Evolutionary conservation across 2,113 vertebrate species (phyloP).

Genomic region (Rhea americana): DNA sequence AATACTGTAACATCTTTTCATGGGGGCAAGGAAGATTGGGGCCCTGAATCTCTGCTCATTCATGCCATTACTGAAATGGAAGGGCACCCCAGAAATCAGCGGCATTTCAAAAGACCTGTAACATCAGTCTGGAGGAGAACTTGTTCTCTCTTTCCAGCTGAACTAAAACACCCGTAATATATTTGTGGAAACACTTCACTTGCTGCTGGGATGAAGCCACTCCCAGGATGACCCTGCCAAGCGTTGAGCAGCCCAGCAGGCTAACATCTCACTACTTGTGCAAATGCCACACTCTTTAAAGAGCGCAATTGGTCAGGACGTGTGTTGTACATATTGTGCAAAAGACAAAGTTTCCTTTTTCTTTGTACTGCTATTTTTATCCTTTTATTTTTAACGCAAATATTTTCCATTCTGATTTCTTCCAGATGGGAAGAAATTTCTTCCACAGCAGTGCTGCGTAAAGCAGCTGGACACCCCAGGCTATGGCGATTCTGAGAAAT

Average conservation of each 20-base stretch:
- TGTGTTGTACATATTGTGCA: slow-evolving; percentile 18
- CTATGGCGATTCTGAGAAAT: rapidly evolving
- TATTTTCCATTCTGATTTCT: slow-evolving; percentile 62
- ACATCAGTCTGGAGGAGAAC: background rate
- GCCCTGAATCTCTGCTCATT: background rate
- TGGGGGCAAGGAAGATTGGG: background rate
- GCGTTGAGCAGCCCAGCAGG: background rate
- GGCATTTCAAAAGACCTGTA: background rate
- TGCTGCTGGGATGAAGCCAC: background rate
- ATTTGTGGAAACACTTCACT: background rate
- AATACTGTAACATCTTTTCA: background rate
- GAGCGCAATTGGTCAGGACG: background rate
- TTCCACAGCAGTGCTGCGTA: background rate
- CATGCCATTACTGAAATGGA: background rate
- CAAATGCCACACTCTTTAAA: background rate
- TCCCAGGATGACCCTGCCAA: background rate
- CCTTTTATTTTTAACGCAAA: slow-evolving; percentile 40
- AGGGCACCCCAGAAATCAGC: background rate
- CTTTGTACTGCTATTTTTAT: slow-evolving; percentile 59
- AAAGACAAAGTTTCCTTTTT: slow-evolving; percentile 7
- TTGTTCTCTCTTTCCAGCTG: background rate
- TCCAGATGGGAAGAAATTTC: slow-evolving; percentile 64
- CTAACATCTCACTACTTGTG: background rate
- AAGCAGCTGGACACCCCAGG: slow-evolving; percentile 21
- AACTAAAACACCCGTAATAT: background rate